These are phyloP conservation scores for Lepilemur ruficaudatus DNA, from an alignment of 2,797 vertebrate species.

Conservation along the genomic window DNA sequence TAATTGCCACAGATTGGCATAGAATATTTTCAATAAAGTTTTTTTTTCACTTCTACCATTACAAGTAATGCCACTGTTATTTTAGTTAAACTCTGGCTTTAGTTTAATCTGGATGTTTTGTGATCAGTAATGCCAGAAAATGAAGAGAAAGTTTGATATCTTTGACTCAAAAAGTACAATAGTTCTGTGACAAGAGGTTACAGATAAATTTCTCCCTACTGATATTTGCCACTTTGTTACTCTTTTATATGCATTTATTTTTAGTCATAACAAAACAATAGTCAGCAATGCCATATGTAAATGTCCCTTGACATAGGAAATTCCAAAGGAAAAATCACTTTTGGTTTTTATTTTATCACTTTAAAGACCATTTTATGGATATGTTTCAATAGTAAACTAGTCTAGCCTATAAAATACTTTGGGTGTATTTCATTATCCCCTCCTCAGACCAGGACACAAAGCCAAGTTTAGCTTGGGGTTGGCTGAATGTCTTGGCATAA, in stretches of 20 bases:
- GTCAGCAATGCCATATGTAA: neutral
- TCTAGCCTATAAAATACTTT: neutral
- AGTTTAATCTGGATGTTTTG: conserved; percentile 44
- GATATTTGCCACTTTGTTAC: conserved; percentile 43
- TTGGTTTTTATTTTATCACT: neutral
- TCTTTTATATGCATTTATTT: conserved; percentile 50
- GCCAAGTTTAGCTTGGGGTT: conserved; percentile 20
- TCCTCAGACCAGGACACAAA: neutral
- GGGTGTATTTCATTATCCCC: neutral
- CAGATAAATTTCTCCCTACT: neutral
- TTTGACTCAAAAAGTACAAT: conserved; percentile 49
- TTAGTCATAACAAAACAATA: neutral
- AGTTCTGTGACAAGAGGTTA: neutral
- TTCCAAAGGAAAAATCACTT: neutral
- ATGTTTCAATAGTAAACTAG: neutral
- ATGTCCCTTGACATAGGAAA: neutral
- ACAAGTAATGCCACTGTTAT: conserved; percentile 61
- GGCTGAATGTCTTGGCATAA: conserved; percentile 15
- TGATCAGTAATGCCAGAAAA: conserved; percentile 54
- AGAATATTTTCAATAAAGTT: conserved; percentile 48
- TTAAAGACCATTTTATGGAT: conserved; percentile 28
- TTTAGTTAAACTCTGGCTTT: conserved; percentile 67
- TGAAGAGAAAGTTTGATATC: conserved; percentile 33
- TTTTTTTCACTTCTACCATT: neutral
- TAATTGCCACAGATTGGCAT: conserved; percentile 65